A percentile compares a stretch with the other conserved stretches of the same genome.
phyloP scores from a whole-genome alignment of 2,888 invertebrate species.

The Melieria picta region DNA sequence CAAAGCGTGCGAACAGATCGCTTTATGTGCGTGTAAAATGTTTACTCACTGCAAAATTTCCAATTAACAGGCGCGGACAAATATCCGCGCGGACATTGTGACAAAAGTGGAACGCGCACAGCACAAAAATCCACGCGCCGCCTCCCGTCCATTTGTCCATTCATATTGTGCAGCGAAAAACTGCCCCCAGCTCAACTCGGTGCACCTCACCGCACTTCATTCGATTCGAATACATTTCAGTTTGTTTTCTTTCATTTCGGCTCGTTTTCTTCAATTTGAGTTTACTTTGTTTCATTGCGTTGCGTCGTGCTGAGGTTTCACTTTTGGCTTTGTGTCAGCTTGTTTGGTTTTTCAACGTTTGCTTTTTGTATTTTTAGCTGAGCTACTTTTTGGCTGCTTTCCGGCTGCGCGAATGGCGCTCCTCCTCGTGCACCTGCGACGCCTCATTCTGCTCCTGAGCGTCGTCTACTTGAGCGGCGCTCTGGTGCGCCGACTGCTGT shows the following conservation, averaged over 20 bases:
- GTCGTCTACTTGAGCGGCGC: conserved; percentile 63
- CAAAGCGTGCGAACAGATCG: too few relatives aligned
- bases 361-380: conserved; percentile 16
- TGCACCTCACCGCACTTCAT: too few relatives aligned
- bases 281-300: neutral
- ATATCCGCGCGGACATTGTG: conserved; percentile 14
- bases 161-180: too few relatives aligned
- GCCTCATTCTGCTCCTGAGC: conserved; percentile 61
- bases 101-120: too few relatives aligned
- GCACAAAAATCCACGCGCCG: too few relatives aligned
- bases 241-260: neutral
- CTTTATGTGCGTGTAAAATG: conserved; percentile 21
- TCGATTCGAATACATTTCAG: neutral
- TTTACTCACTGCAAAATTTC: conserved; percentile 33
- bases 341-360: conserved; percentile 3
- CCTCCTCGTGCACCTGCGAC: conserved; percentile 61
- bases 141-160: too few relatives aligned
- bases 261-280: neutral
- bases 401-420: conserved; percentile 54
- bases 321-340: conserved; percentile 9
- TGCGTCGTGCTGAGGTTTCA: neutral
- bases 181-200: too few relatives aligned
- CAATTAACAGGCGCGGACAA: conserved; percentile 9
- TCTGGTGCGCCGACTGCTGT: conserved; percentile 57
- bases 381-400: neutral